Evolutionary conservation across 2,113 vertebrate genomes (phyloP), one percentile per base, ranked within the genome.

Genomic region (Pelecanoides urinatrix): DNA sequence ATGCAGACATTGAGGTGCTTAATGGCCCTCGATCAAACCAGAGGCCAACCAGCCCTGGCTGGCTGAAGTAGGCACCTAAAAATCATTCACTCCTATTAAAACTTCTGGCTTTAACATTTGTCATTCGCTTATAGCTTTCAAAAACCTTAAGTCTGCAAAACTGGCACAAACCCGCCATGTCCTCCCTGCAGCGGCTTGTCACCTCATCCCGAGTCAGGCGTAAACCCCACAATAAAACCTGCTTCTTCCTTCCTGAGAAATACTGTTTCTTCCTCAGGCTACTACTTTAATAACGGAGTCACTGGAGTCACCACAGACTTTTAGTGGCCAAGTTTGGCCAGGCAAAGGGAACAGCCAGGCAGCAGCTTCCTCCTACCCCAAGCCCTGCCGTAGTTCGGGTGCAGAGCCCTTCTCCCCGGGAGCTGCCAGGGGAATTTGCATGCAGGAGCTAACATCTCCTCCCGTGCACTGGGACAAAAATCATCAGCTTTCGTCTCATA

Each of bases 51-150:
- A 62, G 58, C 16, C 25, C 65, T 38, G 23, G 8, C 29, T 58
- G 53, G 9, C 47, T 45, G 36, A 88, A 72, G 68, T 0, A 58
- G 19, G 49, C 32, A 44, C 44, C 72, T 40, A 38, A 66, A 67
- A 49, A 14, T 20, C 50, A 70, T n/a, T 45, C 22, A 7, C 36
- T 42, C 10, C 42, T 70, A 16, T 63, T 44, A 58, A 58, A 92
- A 62, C 16, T n/a, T 32, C 58, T 63, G 63, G 19, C 26, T 76
- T 68, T 63, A 61, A 17, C 1, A 0, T 22, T 55, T 2, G 0
- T 13, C 30, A 9, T 40, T 62, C 47, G 7, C 67, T n/a, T 10
- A 32, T 0, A 61, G 58, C 45, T 71, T 40, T n/a, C 49, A 30
- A 84, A 84, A 66, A 11, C 66, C 50, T 58, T 3, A 30, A 47